phyloP scores from a whole-genome alignment of 1,140 invertebrate species.

The Apis florea region DNA sequence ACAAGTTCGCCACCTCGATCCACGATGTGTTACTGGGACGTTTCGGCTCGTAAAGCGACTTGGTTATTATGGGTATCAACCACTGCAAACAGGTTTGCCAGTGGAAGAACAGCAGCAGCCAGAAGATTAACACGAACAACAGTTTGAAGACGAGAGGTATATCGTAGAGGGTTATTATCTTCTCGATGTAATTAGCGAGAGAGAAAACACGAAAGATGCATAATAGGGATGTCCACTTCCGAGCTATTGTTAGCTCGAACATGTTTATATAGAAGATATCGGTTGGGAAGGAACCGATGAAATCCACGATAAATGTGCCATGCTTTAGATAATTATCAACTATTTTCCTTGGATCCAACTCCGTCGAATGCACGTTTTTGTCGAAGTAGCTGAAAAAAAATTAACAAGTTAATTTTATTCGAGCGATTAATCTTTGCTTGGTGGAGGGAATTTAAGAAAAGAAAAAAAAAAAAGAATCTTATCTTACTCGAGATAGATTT shows the following conservation, averaged over 20 bases:
- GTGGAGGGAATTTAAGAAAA: too few species aligned
- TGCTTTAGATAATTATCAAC: constrained; percentile 60
- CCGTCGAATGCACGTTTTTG: constrained; percentile 57
- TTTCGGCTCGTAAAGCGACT: constrained; percentile 47
- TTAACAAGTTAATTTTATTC: too few species aligned
- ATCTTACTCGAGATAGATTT: too few species aligned
- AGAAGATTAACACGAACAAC: constrained; percentile 65
- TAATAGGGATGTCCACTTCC: constrained; percentile 64
- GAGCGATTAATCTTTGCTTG: too few species aligned
- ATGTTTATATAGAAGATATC: constrained; percentile 63
- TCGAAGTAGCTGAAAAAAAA: constrained; percentile 68
- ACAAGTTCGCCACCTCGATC: constrained; percentile 66
- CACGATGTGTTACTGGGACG: constrained; percentile 64
- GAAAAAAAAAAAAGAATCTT: too few species aligned
- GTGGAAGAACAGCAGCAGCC: constrained; percentile 68
- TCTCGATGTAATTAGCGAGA: constrained; percentile 58
- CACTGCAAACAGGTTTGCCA: constrained; percentile 74
- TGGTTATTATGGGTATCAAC: constrained; percentile 67
- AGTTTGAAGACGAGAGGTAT: constrained; percentile 52
- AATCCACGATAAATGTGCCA: constrained; percentile 68
- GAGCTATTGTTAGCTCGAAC: constrained; percentile 54
- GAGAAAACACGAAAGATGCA: constrained; percentile 72
- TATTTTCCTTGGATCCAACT: constrained; percentile 66
- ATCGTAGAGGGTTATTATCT: constrained; percentile 57
- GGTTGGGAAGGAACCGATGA: constrained; percentile 72